Base-by-base conservation (phyloP, 2,888 invertebrate genomes). In the Scrobipalpa costella region DNA sequence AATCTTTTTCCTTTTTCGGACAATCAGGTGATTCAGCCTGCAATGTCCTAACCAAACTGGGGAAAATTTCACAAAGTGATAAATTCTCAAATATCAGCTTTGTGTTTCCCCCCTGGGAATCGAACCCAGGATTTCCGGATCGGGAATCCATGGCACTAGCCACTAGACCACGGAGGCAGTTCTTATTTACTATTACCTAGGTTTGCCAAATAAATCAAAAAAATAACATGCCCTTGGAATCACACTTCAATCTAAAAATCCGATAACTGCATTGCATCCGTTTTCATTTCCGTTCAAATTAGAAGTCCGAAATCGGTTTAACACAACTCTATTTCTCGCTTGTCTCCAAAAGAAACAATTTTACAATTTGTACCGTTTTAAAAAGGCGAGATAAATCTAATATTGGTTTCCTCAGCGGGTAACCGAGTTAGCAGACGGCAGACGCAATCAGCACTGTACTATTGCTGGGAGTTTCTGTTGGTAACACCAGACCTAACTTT, bases 401-500 rank as follows among this genome's bases (percentile, higher is more conserved):
- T 55, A 55, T 34, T 33, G 19, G 13, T 55, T 55, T 33, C 33
- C 11, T 11, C 33, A 5, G 2, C 33, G 33, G 33, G 13, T 55
- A 55, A 55, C 33, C n/a, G 33, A 55, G 55, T 55, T 55, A 55
- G 55, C 55, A 33, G 33, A 55, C 33, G 17, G 17, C 17, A 8
- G 52, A 19, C 13, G 6, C 11, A 21, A 52, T 19, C 52, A 52
- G 21, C 52, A 55, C n/a, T 44, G n/a, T 2, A 15, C 44, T 44
- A 44, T 40, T 40, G 44, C 44, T 44, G 15, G 44, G 15, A 15
- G 44, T n/a, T 7, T 44, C 44, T 44, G 44, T 44, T 44, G 44
- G 44, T 15, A n/a, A 15, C 9, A 44, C n/a, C 15, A 15, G n/a
- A 44, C n/a, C 44, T n/a, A 44, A 44, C 44, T 44, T 44, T 44